A percentile compares a stretch with the other conserved stretches of the same genome.
phyloP scores from a whole-genome alignment of 2,888 invertebrate genomes.

The Meta bourneti region DNA sequence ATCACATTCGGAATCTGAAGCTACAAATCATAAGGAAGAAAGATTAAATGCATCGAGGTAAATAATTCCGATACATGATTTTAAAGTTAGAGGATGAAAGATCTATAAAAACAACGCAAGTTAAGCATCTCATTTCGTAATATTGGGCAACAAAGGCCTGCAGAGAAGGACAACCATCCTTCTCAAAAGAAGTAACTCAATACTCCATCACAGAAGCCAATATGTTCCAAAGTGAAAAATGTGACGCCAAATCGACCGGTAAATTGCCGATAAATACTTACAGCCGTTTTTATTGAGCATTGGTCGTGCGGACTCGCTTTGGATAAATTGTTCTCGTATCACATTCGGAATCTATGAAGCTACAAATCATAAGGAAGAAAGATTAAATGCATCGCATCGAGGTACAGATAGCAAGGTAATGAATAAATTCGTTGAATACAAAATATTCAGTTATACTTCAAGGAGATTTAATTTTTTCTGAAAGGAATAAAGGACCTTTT shows the following conservation, averaged over 20 bases:
- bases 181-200: conserved; percentile 42
- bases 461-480: no score
- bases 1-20: neutral
- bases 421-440: no score
- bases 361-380: neutral
- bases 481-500: no score
- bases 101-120: no score
- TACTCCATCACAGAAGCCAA: neutral
- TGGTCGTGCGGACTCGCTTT: neutral
- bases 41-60: no score
- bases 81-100: no score
- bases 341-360: neutral
- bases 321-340: neutral
- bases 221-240: conserved; percentile 20
- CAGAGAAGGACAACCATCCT: neutral
- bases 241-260: conserved; percentile 51
- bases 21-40: neutral
- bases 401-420: no score
- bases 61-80: no score
- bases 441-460: no score
- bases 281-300: conserved; percentile 46
- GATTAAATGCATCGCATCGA: no score
- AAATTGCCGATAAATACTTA: conserved; percentile 45
- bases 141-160: no score
- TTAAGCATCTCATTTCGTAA: no score